Evolutionary conservation across 2,797 vertebrate genomes (phyloP).

Genomic region (Iguana delicatissima): DNA sequence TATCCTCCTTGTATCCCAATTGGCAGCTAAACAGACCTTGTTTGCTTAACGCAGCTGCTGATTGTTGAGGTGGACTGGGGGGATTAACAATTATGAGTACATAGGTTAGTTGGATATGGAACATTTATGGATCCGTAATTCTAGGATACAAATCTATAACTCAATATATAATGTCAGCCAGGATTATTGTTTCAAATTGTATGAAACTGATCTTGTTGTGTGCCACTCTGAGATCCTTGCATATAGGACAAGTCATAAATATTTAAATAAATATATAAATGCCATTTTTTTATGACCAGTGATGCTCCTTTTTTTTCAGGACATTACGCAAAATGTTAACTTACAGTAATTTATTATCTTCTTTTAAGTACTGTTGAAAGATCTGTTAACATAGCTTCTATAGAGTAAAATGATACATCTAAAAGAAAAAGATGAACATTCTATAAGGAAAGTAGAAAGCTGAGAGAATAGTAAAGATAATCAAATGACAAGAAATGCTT

Average conservation of each 20-base stretch:
- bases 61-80: too few relatives aligned
- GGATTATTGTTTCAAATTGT: too few relatives aligned
- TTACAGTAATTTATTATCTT: background rate
- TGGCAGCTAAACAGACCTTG: too few relatives aligned
- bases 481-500: background rate
- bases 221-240: too few relatives aligned
- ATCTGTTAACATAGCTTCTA: background rate
- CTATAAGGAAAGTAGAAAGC: background rate
- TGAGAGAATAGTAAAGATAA: slow-evolving; percentile 9
- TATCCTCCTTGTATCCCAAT: too few relatives aligned
- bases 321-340: background rate
- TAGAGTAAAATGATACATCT: slow-evolving; percentile 3
- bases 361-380: background rate
- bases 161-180: too few relatives aligned
- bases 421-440: background rate
- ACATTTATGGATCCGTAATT: too few relatives aligned
- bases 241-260: background rate
- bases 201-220: too few relatives aligned
- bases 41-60: too few relatives aligned
- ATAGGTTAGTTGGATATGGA: too few relatives aligned
- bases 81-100: too few relatives aligned
- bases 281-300: background rate
- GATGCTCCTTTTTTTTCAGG: background rate
- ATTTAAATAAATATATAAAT: background rate
- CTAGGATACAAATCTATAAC: too few relatives aligned